phyloP scores from a whole-genome alignment of 2,113 vertebrate genomes.

The Malurus alboscapulatus region DNA sequence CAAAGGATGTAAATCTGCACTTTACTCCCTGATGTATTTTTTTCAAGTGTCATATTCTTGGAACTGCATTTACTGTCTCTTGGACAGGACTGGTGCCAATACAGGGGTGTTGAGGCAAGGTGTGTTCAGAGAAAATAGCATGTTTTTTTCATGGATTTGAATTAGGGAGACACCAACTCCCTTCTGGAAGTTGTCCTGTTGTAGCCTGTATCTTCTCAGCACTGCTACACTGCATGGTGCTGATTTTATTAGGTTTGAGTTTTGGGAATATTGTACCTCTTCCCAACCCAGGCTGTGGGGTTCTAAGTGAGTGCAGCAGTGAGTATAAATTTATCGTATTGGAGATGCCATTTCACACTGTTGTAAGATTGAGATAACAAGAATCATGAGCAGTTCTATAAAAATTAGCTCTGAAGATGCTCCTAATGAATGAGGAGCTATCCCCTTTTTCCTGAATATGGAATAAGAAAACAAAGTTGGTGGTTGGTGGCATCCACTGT shows the following conservation, averaged over 20 bases:
- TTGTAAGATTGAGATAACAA: background rate
- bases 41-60: background rate
- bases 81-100: background rate
- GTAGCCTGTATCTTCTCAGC: background rate
- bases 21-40: background rate
- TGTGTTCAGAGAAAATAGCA: background rate
- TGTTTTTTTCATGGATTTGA: background rate
- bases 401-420: background rate
- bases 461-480: background rate
- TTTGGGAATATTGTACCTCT: background rate
- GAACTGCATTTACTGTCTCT: background rate
- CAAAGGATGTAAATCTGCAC: background rate
- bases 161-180: accelerated
- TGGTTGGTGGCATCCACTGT: too few species aligned
- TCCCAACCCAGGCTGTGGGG: background rate
- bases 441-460: background rate
- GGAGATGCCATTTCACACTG: background rate
- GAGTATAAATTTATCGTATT: too few species aligned
- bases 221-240: accelerated
- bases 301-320: background rate
- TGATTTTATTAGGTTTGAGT: background rate
- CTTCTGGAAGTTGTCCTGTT: background rate
- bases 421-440: too few species aligned
- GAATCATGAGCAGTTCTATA: too few species aligned
- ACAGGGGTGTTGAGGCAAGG: background rate